Evolutionary conservation across 2,113 vertebrate species (phyloP), one percentile per base, ranked within the genome.

Genomic region (Catharus fuscescens): DNA sequence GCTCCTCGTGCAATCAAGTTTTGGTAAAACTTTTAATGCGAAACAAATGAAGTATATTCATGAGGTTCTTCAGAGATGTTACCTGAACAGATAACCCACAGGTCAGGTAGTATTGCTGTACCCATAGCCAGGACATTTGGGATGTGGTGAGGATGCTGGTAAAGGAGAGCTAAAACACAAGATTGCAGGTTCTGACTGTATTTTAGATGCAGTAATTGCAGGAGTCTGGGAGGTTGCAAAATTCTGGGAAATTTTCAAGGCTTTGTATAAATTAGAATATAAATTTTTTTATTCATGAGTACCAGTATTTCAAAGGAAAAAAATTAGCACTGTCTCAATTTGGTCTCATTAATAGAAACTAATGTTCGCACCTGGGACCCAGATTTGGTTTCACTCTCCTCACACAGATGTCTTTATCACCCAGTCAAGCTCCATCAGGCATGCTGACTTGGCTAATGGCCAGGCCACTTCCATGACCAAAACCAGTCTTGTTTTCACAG

Each of bases 381-480:
- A 32, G 3, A 2, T 10, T 26, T 44, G 3, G 6, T 44, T 56
- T 3, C 10, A 14, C 6, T 3, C 11, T 54, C 23, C 21, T 28
- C 64, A 10, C 29, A 20, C 1, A 16, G 13, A 44, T 13, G 14
- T n/a, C 38, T 25, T 28, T 59, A 19, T 29, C 18, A 17, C 18
- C n/a, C 60, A 4, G 6, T 17, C 25, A 34, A 50, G 32, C 18
- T 31, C 53, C 45, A 3, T 6, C 0, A 0, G 31, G 9, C 56
- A 57, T 18, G 1, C 4, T 44, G 5, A 0, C 29, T 40, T 3
- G 0, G 18, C 6, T 4, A 23, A 34, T 3, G 8, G 5, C 45
- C 25, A 18, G 16, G 57, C 36, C 0, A 0, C 17, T 50, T 25
- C 28, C 3, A 3, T 4, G 13, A 32, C 44, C 53, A 5, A 61